Conservation (phyloP, 2,113 vertebrate species). For the Calyptomena viridis region DNA sequence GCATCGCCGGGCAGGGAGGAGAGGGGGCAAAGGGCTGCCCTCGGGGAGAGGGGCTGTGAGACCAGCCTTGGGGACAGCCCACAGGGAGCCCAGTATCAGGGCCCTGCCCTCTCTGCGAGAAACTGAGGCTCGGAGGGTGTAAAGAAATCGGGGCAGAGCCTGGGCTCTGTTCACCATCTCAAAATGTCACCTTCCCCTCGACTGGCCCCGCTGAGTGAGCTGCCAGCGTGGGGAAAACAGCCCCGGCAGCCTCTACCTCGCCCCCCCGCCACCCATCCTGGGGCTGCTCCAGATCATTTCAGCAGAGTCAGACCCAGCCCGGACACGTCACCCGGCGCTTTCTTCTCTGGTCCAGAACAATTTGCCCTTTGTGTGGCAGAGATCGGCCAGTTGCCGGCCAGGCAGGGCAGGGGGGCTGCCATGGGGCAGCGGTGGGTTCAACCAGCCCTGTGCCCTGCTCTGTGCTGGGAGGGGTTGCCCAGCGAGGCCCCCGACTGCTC, state of each 20-base stretch:
- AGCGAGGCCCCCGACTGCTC: accelerated
- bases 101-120: background rate
- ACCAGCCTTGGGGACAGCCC: background rate
- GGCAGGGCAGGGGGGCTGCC: background rate
- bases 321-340: background rate
- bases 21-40: background rate
- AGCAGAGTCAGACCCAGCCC: background rate
- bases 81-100: accelerated
- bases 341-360: constrained; percentile 34
- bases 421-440: accelerated
- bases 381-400: background rate
- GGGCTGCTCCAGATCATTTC: background rate
- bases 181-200: background rate
- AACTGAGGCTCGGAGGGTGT: background rate
- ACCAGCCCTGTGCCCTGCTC: background rate
- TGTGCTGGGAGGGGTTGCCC: background rate
- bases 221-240: background rate
- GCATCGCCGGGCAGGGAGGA: accelerated
- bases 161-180: background rate
- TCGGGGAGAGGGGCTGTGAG: background rate
- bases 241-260: background rate
- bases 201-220: background rate
- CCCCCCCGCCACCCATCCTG: background rate
- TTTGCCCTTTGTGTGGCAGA: background rate
- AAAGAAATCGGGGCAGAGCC: background rate